phyloP scores from a whole-genome alignment of 2,797 vertebrate genomes.

The Tragopan temminckii region DNA sequence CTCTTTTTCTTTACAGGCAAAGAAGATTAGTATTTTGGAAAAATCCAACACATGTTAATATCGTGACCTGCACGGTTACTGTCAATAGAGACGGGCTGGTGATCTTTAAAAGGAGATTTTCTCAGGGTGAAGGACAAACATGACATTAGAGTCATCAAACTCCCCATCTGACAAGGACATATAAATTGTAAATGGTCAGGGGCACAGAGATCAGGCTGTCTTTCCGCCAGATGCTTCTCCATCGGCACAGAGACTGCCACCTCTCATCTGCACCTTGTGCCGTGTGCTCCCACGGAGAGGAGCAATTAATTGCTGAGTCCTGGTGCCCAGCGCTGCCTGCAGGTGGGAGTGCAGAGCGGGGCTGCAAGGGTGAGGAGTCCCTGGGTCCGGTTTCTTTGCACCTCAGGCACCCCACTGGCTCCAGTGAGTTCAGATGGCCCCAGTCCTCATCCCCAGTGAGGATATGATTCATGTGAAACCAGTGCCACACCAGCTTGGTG shows the following conservation, averaged over 20 bases:
- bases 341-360: rapidly evolving
- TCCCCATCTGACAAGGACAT: constrained; percentile 54
- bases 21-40: constrained; percentile 55
- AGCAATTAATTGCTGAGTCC: rapidly evolving
- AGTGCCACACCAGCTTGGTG: no score
- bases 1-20: neutral
- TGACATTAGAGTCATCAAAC: constrained; percentile 54
- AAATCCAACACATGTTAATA: constrained; percentile 35
- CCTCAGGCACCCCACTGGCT: neutral
- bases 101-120: constrained; percentile 74
- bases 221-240: neutral
- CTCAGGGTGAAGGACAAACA: constrained; percentile 69
- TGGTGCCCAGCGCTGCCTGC: rapidly evolving
- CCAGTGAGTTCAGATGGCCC: neutral
- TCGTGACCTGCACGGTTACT: constrained; percentile 27
- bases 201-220: neutral
- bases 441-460: rapidly evolving
- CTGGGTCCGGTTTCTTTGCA: rapidly evolving
- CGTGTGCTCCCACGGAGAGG: rapidly evolving
- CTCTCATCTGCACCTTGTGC: rapidly evolving
- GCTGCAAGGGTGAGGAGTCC: neutral
- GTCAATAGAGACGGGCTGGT: constrained; percentile 67
- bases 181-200: constrained; percentile 52
- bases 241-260: rapidly evolving
- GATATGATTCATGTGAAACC: rapidly evolving